Evolutionary conservation across 1,140 invertebrate species (phyloP).

Genomic region (Periplaneta americana): DNA sequence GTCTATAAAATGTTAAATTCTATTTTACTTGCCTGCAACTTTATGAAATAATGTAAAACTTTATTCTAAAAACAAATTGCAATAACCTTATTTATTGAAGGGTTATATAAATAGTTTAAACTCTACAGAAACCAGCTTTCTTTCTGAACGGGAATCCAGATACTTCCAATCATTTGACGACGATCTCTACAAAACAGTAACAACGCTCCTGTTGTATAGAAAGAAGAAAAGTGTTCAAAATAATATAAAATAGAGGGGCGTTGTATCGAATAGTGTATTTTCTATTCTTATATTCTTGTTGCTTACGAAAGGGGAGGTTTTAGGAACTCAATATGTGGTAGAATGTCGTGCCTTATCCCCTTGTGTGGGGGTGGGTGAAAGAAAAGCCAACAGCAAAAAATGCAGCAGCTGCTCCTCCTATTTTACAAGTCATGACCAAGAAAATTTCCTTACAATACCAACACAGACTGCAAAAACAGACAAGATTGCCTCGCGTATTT

Average conservation of each 20-base stretch:
- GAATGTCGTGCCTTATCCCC: neutral
- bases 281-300: neutral
- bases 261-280: neutral
- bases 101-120: too few species aligned
- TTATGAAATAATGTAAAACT: too few species aligned
- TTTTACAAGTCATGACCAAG: neutral
- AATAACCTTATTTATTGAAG: too few species aligned
- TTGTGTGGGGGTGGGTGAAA: neutral
- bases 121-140: neutral
- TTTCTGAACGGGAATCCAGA: neutral
- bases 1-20: too few species aligned
- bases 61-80: too few species aligned
- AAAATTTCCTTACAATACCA: neutral
- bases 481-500: neutral
- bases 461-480: neutral
- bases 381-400: neutral
- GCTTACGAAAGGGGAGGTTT: neutral
- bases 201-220: neutral
- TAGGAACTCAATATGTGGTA: neutral
- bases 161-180: neutral
- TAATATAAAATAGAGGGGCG: too few species aligned
- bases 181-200: neutral
- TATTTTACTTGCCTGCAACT: too few species aligned
- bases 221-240: too few species aligned
- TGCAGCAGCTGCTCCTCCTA: neutral